Evolutionary conservation across 1,140 invertebrate species (phyloP).

Genomic region (Pseudomyrmex concolor): DNA sequence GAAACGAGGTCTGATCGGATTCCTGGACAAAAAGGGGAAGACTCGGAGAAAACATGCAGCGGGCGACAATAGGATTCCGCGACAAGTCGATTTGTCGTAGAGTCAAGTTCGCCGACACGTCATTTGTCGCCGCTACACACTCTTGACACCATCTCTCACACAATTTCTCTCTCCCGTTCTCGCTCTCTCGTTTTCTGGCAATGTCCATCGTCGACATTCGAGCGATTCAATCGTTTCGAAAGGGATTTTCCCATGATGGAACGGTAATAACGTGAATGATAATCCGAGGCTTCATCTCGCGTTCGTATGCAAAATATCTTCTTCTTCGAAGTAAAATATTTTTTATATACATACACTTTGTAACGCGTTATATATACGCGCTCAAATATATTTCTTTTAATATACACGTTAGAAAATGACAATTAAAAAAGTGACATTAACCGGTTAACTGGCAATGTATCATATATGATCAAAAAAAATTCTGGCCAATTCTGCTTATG

Average conservation of each 20-base stretch:
- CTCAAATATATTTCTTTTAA: not conserved
- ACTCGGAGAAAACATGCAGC: constrained; percentile 66
- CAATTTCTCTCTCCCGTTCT: constrained; percentile 18
- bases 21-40: constrained; percentile 44
- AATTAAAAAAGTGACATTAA: not conserved
- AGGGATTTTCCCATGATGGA: constrained; percentile 22
- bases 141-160: constrained; percentile 15
- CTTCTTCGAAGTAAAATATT: constrained; percentile 1
- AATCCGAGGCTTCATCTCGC: not conserved
- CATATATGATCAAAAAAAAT: too few relatives aligned
- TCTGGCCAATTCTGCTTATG: too few relatives aligned
- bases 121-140: constrained; percentile 48
- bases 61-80: constrained; percentile 71
- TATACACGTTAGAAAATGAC: not conserved
- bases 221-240: constrained; percentile 47
- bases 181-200: constrained; percentile 38
- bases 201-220: constrained; percentile 53
- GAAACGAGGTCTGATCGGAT: constrained; percentile 68
- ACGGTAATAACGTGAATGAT: constrained; percentile 40
- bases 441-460: too few relatives aligned
- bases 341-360: too few relatives aligned
- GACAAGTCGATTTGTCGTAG: constrained; percentile 73
- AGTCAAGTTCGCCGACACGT: constrained; percentile 71
- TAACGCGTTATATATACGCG: not conserved
- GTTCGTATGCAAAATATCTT: constrained; percentile 16